Evolutionary conservation across 2,888 invertebrate genomes (phyloP), one percentile per base, ranked within the genome.

Genomic region (Phalera bucephala): DNA sequence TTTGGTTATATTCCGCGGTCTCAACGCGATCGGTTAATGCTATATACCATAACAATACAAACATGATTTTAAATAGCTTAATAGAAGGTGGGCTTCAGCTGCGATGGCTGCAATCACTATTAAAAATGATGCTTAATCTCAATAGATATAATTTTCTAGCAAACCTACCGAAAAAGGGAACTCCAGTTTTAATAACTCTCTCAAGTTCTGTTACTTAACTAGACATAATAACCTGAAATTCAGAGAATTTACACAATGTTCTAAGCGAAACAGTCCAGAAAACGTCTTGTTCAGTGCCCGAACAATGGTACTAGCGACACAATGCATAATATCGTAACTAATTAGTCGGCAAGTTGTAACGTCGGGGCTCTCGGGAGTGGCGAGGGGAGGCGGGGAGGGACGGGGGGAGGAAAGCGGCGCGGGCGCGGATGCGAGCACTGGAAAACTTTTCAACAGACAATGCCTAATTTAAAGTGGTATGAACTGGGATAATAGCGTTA

Each of bases 391-490:
- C 33, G 36, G 26, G 30, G 11, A 31, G 13, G 29, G 10, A n/a
- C n/a, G 12, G 26, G 31, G 36, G 26, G 30, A 9, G 31, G 13
- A 28, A 9, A 9, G 29, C 30, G 32, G 37, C 31, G 33, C 36
- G 23, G 32, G 29, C 10, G 17, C 15, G 32, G 33, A 28, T 26
- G 12, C 36, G 12, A 20, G 13, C 25, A 31, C 30, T 26, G 37
- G 21, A 31, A 57, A 61, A 61, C 50, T 57, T 58, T 48, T 47
- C 50, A 50, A 35, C 49, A 54, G 59, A 59, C 59, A 62, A 62
- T 63, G 49, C 49, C 60, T 59, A 62, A 62, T 59, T 63, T 62
- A 55, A 59, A 59, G 60, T 59, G 56, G 55, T 59, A 62, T 63
- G 52, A 59, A 59, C 52, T 62, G 36, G 32, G 60, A 58, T 62